Evolutionary conservation across 30 jellyfish, hydroid and myxozoan genomes (phyloP).

Genomic region (Pelagia noctiluca): DNA sequence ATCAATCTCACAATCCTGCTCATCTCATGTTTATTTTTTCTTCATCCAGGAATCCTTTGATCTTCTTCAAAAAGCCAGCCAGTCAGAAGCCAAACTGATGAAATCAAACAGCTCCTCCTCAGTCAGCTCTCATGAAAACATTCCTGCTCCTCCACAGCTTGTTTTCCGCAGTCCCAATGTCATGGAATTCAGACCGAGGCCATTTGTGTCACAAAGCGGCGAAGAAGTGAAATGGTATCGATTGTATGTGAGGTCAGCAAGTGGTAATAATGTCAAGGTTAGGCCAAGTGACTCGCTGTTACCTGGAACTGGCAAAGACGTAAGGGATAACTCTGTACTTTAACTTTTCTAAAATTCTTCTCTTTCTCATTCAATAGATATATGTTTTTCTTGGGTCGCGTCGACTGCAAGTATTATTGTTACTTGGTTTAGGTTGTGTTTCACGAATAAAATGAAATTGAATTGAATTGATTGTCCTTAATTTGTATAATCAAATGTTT

Average conservation of each 20-base stretch:
- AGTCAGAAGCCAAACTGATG: slow-evolving; percentile 39
- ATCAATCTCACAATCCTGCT: too few species aligned
- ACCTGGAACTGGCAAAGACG: slow-evolving; percentile 95
- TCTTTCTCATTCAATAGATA: too few species aligned
- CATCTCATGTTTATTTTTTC: too few species aligned
- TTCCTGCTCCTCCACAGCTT: slow-evolving; percentile 88
- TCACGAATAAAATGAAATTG: too few species aligned
- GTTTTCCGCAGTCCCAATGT: slow-evolving; percentile 71
- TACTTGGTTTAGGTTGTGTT: too few species aligned
- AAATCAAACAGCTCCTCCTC: slow-evolving; percentile 18
- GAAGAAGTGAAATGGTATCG: slow-evolving; percentile 65
- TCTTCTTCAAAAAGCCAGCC: slow-evolving; percentile 53
- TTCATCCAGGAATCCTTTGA: slow-evolving; percentile 60
- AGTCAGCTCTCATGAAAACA: neutral
- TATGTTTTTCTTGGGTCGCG: too few species aligned
- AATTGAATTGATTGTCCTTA: too few species aligned
- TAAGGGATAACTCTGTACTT: slow-evolving; percentile 23
- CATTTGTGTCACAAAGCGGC: slow-evolving; percentile 38
- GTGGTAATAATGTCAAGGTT: slow-evolving; percentile 90
- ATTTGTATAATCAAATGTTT: too few species aligned
- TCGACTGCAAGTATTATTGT: too few species aligned
- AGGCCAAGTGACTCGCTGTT: slow-evolving; percentile 83
- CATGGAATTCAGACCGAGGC: slow-evolving; percentile 77
- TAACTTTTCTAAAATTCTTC: neutral
- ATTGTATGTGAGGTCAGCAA: slow-evolving; percentile 71